Evolutionary conservation across 1,140 invertebrate genomes (phyloP).

Genomic region (Saccostrea glomerata): DNA sequence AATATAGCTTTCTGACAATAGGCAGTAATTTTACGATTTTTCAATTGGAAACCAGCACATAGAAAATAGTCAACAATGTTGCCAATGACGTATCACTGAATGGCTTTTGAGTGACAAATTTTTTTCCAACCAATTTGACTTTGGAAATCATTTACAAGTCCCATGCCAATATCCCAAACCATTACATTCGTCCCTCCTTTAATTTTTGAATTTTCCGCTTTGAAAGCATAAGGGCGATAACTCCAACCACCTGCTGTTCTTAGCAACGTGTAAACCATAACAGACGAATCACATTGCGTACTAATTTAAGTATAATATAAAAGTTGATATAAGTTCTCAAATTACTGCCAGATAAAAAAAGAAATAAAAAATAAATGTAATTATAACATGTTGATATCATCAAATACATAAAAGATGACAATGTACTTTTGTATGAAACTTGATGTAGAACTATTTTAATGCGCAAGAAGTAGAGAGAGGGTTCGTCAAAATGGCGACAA

Average conservation of each 20-base stretch:
- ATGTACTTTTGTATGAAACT: neutral
- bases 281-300: constrained; percentile 20
- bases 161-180: too few species aligned
- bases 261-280: constrained; percentile 38
- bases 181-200: too few species aligned
- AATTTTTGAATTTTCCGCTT: neutral
- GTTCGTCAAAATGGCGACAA: constrained; percentile 74
- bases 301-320: neutral
- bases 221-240: neutral
- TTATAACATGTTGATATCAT: neutral
- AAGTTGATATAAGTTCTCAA: neutral
- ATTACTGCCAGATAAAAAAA: neutral
- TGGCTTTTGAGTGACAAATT: neutral
- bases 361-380: neutral
- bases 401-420: neutral
- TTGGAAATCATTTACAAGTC: neutral
- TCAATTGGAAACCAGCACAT: constrained; percentile 1
- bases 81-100: neutral
- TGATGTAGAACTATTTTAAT: neutral
- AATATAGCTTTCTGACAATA: neutral
- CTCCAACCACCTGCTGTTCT: constrained; percentile 29
- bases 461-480: neutral
- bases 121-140: constrained; percentile 13
- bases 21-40: neutral
- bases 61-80: neutral